Conservation (phyloP, 2,113 vertebrate species). For the Hypanus sabinus region DNA sequence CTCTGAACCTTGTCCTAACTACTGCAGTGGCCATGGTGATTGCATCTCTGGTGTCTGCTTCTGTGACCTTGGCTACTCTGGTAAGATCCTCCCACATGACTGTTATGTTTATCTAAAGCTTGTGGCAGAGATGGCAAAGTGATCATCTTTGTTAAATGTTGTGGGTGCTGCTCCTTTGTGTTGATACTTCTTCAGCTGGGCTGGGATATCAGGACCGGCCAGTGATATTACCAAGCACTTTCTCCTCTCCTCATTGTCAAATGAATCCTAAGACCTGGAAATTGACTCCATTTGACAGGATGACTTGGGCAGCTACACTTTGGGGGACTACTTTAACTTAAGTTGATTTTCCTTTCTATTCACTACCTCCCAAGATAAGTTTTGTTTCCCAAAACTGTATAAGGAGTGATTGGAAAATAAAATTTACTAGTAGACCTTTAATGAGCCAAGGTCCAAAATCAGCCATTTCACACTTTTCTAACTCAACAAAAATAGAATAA, state of each 20-base stretch:
- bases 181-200: not conserved
- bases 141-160: not conserved
- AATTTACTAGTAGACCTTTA: not conserved
- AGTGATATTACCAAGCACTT: not conserved
- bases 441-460: not conserved
- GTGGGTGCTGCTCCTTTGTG: not conserved
- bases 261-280: not conserved
- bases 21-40: conserved; percentile 88
- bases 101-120: not conserved
- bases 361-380: not conserved
- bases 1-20: conserved; percentile 86
- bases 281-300: not conserved
- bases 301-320: not conserved
- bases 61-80: conserved; percentile 91
- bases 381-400: not conserved
- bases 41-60: conserved; percentile 94
- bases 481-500: not conserved
- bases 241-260: not conserved
- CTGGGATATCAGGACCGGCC: not conserved
- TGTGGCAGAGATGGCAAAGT: not conserved
- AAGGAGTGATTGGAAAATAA: not conserved
- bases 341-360: not conserved
- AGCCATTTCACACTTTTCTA: not conserved
- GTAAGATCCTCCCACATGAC: conserved; percentile 48
- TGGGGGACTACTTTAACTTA: not conserved